phyloP scores from a whole-genome alignment of 2,797 vertebrate species.

The Australoheros facetus region DNA sequence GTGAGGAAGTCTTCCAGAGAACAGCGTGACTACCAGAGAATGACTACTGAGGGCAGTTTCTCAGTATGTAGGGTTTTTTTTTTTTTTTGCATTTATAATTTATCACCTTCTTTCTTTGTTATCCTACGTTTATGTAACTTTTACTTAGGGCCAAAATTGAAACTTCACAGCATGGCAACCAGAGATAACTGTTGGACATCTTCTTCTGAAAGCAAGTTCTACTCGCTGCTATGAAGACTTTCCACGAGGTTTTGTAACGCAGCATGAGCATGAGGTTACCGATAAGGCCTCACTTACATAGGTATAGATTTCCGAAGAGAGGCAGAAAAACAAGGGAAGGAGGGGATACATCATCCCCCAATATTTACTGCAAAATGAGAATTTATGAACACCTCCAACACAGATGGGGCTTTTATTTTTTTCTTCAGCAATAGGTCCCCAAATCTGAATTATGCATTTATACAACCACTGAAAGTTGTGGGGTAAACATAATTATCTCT shows the following conservation, averaged over 20 bases:
- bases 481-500: background rate
- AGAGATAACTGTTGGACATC: background rate
- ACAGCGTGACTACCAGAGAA: background rate
- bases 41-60: slow-evolving; percentile 10
- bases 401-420: background rate
- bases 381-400: accelerated
- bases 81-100: background rate
- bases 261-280: background rate
- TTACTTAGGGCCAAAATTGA: background rate
- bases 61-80: background rate
- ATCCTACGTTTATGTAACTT: background rate
- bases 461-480: background rate
- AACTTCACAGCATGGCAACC: background rate
- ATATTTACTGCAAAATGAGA: background rate
- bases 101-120: slow-evolving; percentile 18
- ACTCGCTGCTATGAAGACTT: background rate
- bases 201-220: background rate
- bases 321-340: background rate
- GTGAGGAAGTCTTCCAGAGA: background rate
- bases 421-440: background rate
- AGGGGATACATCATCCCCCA: background rate
- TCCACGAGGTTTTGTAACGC: background rate
- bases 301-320: background rate
- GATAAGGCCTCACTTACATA: background rate
- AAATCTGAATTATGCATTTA: background rate